Evolutionary conservation across 2,113 vertebrate genomes (phyloP).

Genomic region (Poicephalus gulielmi): DNA sequence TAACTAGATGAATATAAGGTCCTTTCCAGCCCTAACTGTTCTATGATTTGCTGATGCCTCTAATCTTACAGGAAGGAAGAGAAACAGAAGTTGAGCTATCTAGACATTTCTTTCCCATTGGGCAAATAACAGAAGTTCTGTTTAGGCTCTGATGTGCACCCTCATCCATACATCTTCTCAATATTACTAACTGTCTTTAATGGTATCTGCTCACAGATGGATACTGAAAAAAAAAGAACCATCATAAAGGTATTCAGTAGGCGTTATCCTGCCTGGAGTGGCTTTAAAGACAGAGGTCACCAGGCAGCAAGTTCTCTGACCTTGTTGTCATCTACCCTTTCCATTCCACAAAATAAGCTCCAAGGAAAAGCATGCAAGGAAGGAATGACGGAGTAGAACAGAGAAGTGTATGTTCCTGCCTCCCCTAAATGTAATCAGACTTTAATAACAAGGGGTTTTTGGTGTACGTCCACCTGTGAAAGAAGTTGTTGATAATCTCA

Average conservation of each 20-base stretch:
- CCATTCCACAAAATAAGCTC: background rate
- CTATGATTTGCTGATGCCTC: background rate
- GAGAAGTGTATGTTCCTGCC: background rate
- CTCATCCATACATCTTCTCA: background rate
- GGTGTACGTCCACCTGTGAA: background rate
- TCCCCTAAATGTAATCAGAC: background rate
- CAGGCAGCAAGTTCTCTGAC: background rate
- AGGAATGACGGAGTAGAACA: background rate
- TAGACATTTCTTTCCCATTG: background rate
- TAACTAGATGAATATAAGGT: too few species aligned
- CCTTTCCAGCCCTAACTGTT: too few species aligned
- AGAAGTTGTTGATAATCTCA: background rate
- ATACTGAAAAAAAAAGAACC: background rate
- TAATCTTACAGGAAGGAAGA: background rate
- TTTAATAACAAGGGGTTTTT: background rate
- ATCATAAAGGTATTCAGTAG: background rate
- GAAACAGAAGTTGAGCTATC: background rate
- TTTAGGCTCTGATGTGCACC: background rate
- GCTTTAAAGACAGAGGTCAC: background rate
- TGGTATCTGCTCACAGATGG: background rate
- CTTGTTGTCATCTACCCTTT: background rate
- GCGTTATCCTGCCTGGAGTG: background rate
- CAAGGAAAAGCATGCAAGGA: background rate
- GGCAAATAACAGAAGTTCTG: background rate
- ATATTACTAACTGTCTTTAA: background rate